phyloP scores from a whole-genome alignment of 2,888 invertebrate genomes.

The Stictocephala bisonia region DNA sequence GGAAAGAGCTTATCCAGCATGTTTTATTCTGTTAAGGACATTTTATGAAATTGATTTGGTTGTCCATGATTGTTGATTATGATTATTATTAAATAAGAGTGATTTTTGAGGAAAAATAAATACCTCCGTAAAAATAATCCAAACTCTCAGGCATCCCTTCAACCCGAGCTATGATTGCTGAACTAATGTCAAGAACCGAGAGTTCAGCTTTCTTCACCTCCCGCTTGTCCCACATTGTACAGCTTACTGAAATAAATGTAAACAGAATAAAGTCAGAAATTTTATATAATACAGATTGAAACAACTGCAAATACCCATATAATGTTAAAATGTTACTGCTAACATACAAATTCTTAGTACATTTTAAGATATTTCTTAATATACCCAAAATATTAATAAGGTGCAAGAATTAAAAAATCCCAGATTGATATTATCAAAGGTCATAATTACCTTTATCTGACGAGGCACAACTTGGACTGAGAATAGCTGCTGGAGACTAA shows the following conservation, averaged over 20 bases:
- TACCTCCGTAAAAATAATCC: conserved; percentile 81
- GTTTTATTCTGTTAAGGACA: too few species aligned
- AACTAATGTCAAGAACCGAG: conserved; percentile 94
- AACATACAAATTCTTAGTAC: too few species aligned
- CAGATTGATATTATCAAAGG: neutral
- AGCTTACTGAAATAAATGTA: conserved; percentile 94
- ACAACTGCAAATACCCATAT: too few species aligned
- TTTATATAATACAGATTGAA: too few species aligned
- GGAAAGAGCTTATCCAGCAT: too few species aligned
- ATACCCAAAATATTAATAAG: conserved; percentile 21
- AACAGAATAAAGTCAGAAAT: too few species aligned
- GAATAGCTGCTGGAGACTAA: conserved; percentile 75
- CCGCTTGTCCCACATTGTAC: conserved; percentile 93
- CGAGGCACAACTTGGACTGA: conserved; percentile 76
- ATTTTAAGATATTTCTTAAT: too few species aligned
- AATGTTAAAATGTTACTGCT: too few species aligned
- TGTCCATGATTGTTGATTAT: too few species aligned
- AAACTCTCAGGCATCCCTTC: conserved; percentile 83
- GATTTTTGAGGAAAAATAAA: neutral
- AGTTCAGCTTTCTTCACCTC: conserved; percentile 93
- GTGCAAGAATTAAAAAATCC: neutral
- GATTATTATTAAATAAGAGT: neutral
- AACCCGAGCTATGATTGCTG: conserved; percentile 91
- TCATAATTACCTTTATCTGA: conserved; percentile 76
- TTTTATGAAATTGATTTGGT: too few species aligned